Evolutionary conservation across 2,113 vertebrate species (phyloP).

Genomic region (Bungarus multicinctus): DNA sequence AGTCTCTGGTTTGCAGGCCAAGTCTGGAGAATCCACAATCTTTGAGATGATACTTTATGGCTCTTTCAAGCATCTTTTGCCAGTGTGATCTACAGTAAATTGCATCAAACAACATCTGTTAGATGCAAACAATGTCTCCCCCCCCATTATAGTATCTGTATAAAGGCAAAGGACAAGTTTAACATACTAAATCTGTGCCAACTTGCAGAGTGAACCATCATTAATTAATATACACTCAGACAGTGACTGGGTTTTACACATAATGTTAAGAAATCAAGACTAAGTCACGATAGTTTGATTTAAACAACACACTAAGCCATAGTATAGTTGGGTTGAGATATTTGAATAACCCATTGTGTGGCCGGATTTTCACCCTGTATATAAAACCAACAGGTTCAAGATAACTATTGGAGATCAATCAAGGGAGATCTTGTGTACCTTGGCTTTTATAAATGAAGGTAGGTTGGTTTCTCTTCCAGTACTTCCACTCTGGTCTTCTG

Average conservation of each 20-base stretch:
- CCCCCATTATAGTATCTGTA: not conserved
- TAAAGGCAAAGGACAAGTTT: not conserved
- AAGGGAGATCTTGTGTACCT: constrained; percentile 62
- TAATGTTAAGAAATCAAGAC: not conserved
- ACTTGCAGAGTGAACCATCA: not conserved
- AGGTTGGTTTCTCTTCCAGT: constrained; percentile 74
- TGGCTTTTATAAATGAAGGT: constrained; percentile 67
- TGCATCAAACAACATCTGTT: not conserved
- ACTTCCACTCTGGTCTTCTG: constrained; percentile 69
- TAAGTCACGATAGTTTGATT: not conserved
- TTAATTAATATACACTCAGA: not conserved
- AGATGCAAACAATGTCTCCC: not conserved
- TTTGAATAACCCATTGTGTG: not conserved
- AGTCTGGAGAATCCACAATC: not conserved
- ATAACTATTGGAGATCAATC: not conserved
- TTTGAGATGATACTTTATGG: not conserved
- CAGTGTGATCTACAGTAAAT: not conserved
- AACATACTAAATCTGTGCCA: not conserved
- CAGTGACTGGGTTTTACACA: not conserved
- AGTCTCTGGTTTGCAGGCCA: not conserved
- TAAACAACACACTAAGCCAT: not conserved
- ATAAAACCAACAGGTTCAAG: not conserved
- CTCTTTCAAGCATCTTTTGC: not conserved
- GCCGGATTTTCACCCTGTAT: not conserved
- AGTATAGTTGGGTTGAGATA: not conserved